Evolutionary conservation across 2,888 invertebrate genomes (phyloP), one percentile per base, ranked within the genome.

Genomic region (Aphodius sticticus): DNA sequence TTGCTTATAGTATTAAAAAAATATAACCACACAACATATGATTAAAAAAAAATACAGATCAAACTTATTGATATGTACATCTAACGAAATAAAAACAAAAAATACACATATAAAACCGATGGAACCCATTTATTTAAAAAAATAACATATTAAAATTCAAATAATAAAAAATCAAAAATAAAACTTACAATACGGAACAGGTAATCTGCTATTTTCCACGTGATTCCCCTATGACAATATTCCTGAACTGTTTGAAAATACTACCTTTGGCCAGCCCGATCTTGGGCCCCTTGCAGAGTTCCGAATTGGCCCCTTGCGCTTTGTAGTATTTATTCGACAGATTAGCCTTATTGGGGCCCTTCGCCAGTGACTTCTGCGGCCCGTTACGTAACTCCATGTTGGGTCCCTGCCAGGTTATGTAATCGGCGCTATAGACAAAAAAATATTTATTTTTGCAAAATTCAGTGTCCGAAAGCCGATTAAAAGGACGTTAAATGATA

Each of bases 391-490:
- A 88, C 76, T 91, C 91, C 0, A 93, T 92, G 88, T 96, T 94
- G 0, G 96, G 94, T 0, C 96, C 96, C 83, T 94, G 94, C 96
- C 96, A 96, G 5, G 95, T 93, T 76, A 96, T 92, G 86, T 96
- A 96, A 86, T 96, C 96, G 82, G 93, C 93, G 80, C 96, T 96
- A 86, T 78, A 88, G 82, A 86, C 79, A 82, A 80, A 81, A 80
- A 53, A 53, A 53, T 26, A 26, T 26, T 26, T 26, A 26, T 26
- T 26, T n/a, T 26, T 26, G 26, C 26, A 26, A 26, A 26, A 26
- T 26, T 26, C 26, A 26, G 26, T 26, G 26, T 26, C 26, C 1
- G 26, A 26, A 26, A 1, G 26, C 3, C 3, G 26, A 3, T 26
- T 26, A 26, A 26, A 26, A 2, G 26, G 26, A 26, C 26, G 3